phyloP scores from a whole-genome alignment of 2,888 invertebrate species.

The Caradrina clavipalpis region DNA sequence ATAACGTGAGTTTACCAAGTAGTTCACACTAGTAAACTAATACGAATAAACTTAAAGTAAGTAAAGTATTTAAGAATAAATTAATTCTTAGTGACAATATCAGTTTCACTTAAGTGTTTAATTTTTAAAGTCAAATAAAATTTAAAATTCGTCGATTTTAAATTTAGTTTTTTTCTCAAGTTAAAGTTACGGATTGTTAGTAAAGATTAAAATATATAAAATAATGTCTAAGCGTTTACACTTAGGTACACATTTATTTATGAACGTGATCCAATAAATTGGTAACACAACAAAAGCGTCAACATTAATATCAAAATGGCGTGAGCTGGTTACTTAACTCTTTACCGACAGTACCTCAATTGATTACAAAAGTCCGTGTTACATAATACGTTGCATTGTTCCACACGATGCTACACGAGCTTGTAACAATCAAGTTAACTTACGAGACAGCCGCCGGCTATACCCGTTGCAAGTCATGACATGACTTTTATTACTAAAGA shows the following conservation, averaged over 20 bases:
- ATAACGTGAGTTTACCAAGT: too few species aligned
- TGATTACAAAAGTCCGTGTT: constrained; percentile 26
- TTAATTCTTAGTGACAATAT: too few species aligned
- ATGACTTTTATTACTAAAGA: constrained; percentile 9
- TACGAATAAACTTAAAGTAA: too few species aligned
- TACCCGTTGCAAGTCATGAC: constrained; percentile 6
- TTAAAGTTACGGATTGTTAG: too few species aligned
- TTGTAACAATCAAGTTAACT: constrained; percentile 47
- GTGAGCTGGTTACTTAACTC: constrained; percentile 4
- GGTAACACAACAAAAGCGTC: background rate
- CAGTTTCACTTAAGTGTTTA: too few species aligned
- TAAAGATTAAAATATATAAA: too few species aligned
- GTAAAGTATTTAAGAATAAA: too few species aligned
- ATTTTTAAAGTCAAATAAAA: too few species aligned
- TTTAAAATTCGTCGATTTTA: too few species aligned
- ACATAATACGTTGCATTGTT: constrained; percentile 40
- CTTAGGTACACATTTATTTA: background rate
- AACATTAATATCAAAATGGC: background rate
- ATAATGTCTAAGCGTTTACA: too few species aligned
- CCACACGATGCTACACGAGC: constrained; percentile 20
- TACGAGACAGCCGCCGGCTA: constrained; percentile 29
- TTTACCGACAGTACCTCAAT: constrained; percentile 19
- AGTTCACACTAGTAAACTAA: too few species aligned
- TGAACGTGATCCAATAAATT: background rate
- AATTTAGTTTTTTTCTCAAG: too few species aligned